Evolutionary conservation across 1,140 invertebrate genomes (phyloP).

Genomic region (Trachymyrmex septentrionalis): DNA sequence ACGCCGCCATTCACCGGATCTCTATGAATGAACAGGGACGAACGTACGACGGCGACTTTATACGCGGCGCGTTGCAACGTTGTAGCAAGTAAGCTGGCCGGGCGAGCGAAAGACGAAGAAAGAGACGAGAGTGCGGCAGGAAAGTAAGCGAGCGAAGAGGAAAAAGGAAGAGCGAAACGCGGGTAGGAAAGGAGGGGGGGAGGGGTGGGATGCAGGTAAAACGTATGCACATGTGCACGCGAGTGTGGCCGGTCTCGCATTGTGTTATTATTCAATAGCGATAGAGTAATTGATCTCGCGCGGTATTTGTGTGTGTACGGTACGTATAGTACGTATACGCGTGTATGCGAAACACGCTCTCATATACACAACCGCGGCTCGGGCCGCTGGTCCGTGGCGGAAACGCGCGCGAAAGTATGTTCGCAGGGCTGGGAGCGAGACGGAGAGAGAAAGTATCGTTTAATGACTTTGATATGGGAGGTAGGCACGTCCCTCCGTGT

Average conservation of each 20-base stretch:
- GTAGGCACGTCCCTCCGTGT: conserved; percentile 61
- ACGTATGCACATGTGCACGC: conserved; percentile 64
- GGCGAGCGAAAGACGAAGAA: conserved; percentile 65
- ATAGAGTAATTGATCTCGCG: conserved; percentile 84
- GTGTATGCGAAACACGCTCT: neutral
- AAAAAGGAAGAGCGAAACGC: conserved; percentile 69
- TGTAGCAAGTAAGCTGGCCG: conserved; percentile 36
- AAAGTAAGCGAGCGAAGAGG: conserved; percentile 8
- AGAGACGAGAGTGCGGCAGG: conserved; percentile 37
- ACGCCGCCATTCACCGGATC: conserved; percentile 83
- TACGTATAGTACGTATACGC: neutral
- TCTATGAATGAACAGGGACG: conserved; percentile 84
- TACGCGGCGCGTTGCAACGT: conserved; percentile 76
- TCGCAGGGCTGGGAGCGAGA: conserved; percentile 9
- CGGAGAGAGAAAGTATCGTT: conserved; percentile 49
- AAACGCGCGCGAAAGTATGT: conserved; percentile 37
- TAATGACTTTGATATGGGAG: conserved; percentile 72
- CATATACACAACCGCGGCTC: neutral
- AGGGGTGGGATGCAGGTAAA: conserved; percentile 68
- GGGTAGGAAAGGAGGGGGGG: conserved; percentile 70
- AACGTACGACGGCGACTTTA: conserved; percentile 84
- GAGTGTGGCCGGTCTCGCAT: conserved; percentile 54
- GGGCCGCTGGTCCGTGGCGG: neutral
- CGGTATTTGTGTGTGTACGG: conserved; percentile 48
- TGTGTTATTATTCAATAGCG: conserved; percentile 83